Base-by-base conservation (phyloP, 2,113 vertebrate species). In the Coptodon bakossiorum region DNA sequence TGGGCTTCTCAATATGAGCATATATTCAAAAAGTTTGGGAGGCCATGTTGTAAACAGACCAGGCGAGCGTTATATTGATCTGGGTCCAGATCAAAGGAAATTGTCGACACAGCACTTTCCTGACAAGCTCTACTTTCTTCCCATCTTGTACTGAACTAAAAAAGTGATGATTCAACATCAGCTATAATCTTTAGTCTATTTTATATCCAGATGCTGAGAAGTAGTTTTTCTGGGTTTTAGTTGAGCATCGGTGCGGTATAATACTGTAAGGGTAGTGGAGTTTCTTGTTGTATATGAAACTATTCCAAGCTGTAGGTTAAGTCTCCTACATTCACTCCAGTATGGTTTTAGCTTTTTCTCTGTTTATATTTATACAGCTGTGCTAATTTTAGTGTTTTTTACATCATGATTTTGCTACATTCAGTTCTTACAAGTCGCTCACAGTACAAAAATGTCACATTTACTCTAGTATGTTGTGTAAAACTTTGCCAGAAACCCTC, bases 121-220 rank as follows among this genome's bases (percentile, higher is more conserved):
- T 54, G 56, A 19, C 24, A 6, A 29, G 16, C 76, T 88, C 14
- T 24, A 12, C 38, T 83, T 86, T 84, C 34, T 36, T 86, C 27
- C 57, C 24, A 81, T 88, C 34, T 87, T 43, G 9, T 78, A 36
- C 52, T 84, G 22, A 80, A 40, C 36, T 68, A 5, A 34, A 86
- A 89, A 91, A 43, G 63, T 88, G 87, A 90, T 88, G 89, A 92
- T 92, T 76, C 50, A 88, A 84, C 88, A 86, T 56, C 24, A 43
- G n/a, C n/a, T 82, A 27, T 85, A 12, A n/a, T 81, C 57, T 86
- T 63, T 6, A 48, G 71, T 71, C 50, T 22, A 13, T 80, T 91
- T 86, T 50, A 71, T 76, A 71, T 83, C 83, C 24, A 29, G 8
- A 43, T 80, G 56, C 52, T 48, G 34, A 80, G 9, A 54, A 17